phyloP scores from a whole-genome alignment of 2,113 vertebrate genomes.

The Columba livia region DNA sequence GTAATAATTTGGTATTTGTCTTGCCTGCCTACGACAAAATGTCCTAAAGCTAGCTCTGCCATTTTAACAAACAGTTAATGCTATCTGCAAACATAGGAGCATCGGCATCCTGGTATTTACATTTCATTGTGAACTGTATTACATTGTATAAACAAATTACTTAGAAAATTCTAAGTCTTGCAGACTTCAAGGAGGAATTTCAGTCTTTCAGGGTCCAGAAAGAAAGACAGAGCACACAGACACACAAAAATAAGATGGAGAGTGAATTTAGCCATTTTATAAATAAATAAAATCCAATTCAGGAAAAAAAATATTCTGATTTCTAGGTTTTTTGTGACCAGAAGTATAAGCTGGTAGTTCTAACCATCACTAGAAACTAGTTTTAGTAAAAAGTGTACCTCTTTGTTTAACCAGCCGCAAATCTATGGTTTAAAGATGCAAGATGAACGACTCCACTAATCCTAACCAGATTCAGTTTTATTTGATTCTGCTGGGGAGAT shows the following conservation, averaged over 20 bases:
- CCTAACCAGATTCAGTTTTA: neutral
- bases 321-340: neutral
- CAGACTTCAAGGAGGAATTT: neutral
- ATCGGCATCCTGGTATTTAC: neutral
- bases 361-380: neutral
- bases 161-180: neutral
- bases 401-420: neutral
- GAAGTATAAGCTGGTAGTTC: neutral
- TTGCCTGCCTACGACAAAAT: neutral
- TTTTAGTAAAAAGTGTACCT: neutral
- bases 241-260: neutral
- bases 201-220: neutral
- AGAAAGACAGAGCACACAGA: neutral
- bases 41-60: neutral
- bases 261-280: neutral
- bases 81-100: neutral
- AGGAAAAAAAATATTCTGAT: neutral
- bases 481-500: neutral
- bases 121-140: constrained; percentile 1
- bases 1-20: neutral
- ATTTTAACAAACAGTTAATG: neutral
- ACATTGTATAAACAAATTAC: neutral
- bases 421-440: neutral
- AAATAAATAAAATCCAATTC: neutral
- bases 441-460: neutral